phyloP scores from a whole-genome alignment of 2,113 vertebrate species.

The Pteronura brasiliensis region DNA sequence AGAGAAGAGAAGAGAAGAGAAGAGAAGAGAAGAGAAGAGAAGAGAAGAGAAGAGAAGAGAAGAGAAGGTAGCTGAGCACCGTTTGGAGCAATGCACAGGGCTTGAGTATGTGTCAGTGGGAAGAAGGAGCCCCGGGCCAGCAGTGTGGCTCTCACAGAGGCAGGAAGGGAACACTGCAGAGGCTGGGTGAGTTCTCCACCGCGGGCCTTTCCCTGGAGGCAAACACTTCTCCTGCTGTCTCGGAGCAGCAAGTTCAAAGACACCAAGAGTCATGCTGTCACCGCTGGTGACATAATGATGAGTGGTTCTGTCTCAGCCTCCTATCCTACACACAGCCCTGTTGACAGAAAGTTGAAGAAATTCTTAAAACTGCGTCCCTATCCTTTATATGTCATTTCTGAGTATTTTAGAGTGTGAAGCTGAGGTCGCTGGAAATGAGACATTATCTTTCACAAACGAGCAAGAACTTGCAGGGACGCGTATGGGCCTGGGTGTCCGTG shows the following conservation, averaged over 20 bases:
- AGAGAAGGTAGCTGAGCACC: too few species aligned
- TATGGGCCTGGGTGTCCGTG: not conserved
- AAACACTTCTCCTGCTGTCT: not conserved
- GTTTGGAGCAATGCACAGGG: not conserved
- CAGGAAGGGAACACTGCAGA: rapidly evolving
- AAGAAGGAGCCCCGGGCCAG: not conserved
- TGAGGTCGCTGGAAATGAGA: not conserved
- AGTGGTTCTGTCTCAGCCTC: too few species aligned
- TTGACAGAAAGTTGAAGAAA: not conserved
- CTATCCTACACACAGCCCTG: not conserved
- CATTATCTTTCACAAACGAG: not conserved
- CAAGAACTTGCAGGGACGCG: not conserved
- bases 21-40: too few species aligned
- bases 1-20: too few species aligned
- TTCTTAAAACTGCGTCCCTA: not conserved
- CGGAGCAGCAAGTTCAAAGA: not conserved
- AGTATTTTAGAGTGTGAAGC: not conserved
- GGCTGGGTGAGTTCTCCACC: rapidly evolving
- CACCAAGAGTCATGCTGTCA: too few species aligned
- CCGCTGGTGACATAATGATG: rapidly evolving
- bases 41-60: too few species aligned
- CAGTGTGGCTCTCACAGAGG: rapidly evolving
- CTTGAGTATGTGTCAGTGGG: not conserved
- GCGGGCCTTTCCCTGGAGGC: rapidly evolving
- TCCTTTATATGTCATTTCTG: not conserved